These are phyloP conservation scores for Sardinella longiceps DNA, from an alignment of 2,797 vertebrate genomes.

Conservation along the genomic window DNA sequence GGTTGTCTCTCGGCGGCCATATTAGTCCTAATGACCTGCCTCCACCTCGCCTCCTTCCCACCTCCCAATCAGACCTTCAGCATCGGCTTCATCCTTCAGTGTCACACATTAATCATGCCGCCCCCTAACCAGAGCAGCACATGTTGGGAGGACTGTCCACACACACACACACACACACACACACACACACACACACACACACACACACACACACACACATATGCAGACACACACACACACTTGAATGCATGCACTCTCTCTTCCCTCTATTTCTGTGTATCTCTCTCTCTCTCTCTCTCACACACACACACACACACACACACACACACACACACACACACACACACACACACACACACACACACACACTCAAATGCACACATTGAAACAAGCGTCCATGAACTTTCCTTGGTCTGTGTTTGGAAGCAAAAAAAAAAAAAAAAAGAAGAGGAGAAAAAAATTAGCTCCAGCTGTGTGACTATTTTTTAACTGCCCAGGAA, in stretches of 20 bases:
- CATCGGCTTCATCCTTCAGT: conserved; percentile 31
- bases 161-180: neutral
- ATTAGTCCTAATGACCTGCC: conserved; percentile 32
- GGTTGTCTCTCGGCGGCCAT: conserved; percentile 40
- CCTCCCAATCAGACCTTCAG: conserved; percentile 46
- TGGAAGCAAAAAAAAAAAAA: conserved; percentile 63
- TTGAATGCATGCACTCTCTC: neutral
- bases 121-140: neutral
- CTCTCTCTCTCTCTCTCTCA: neutral
- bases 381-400: neutral
- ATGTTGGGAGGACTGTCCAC: conserved; percentile 10
- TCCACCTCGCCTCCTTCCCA: conserved; percentile 34
- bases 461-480: conserved; percentile 69
- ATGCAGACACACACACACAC: neutral
- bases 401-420: neutral
- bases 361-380: neutral
- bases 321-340: neutral
- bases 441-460: conserved; percentile 85
- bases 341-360: neutral
- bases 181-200: neutral
- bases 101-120: conserved; percentile 47
- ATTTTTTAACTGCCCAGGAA: conserved; percentile 20
- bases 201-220: neutral
- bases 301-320: neutral
- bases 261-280: too few relatives aligned